Base-by-base conservation (phyloP, 2,113 vertebrate genomes). In the Chaetodon auriga region DNA sequence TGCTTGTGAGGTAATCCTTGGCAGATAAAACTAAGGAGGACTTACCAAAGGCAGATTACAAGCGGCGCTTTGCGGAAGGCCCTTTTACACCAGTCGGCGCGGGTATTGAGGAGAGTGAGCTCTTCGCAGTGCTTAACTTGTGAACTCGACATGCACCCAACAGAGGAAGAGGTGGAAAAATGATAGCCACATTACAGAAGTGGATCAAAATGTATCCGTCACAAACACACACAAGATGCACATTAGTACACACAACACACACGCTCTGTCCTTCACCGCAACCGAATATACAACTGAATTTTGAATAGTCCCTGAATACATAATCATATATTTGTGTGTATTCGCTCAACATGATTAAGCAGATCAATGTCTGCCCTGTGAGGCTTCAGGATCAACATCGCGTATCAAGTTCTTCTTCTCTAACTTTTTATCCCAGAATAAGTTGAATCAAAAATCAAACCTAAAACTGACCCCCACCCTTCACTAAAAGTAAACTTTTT, bases 21-120 rank as follows among this genome's bases (percentile, higher is more conserved):
- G 91, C 93, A 94, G 94, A 95, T 95, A 95, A 95, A 95, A 95
- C 94, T 95, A 95, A 95, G 90, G 94, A 94, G 94, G 92, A 93
- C 90, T 94, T 95, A 95, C 94, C 91, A 91, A 93, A 95, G 94
- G 90, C 94, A 95, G 95, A 95, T 95, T 96, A 95, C 93, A 90
- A 92, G 94, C 73, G 69, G 90, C 85, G 92, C 93, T 95, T 95
- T 94, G 94, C 92, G 89, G 91, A 93, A 92, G 92, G 88, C 91
- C 92, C 86, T 91, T 93, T 92, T 93, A 93, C 92, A 95, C 88
- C 92, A 89, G 88, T 84, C 92, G 85, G 90, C 83, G 75, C 84
- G 92, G 92, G 89, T 90, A 94, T 91, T 92, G 91, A 90, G 87
- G 88, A 92, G 91, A 89, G 89, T 81, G 89, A 93, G 93, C 93